Evolutionary conservation across 2,888 invertebrate genomes (phyloP), one percentile per base, ranked within the genome.

Genomic region (Ornithoptera alexandrae): DNA sequence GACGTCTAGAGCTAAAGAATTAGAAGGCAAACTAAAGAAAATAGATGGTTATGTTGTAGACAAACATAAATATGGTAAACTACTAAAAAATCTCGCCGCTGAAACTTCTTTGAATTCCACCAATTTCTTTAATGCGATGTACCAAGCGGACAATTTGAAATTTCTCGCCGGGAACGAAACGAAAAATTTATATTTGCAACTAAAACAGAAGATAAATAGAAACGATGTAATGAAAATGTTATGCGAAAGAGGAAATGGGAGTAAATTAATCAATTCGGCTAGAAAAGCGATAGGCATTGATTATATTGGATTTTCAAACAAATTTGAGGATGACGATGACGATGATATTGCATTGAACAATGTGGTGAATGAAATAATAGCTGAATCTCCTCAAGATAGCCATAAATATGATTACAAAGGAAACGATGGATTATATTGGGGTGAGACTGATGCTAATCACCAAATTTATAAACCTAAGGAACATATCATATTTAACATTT

Each of bases 161-260:
- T 78, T 81, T 62, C 63, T 87, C 10, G 69, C 74, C 0, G 73
- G 77, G 2, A 78, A 83, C 39, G 81, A 83, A 66, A 74, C 82
- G 0, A 87, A 85, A 69, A 88, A 77, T 73, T 74, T 92, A 59
- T 91, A 88, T 74, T 72, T 90, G 4, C 85, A 85, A 71, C 72
- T 92, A 8, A 92, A 92, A 74, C 83, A 88, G 65, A 89, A 82
- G 68, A 84, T 92, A 82, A 92, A 85, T 58, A 82, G 91, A 74
- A 89, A 91, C 74, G 91, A 92, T 67, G 78, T 91, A 5, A 50
- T 88, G 15, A 77, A 78, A 42, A 82, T 90, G 61, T 61, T 90
- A 24, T 74, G 77, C 18, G 77, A 84, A 20, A 83, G 69, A 72
- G 78, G 76, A 3, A 74, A 75, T n/a, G 73, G 69, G 0, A 78